Conservation (phyloP, 2,888 invertebrate species). For the Nipponacmea schrenckii region DNA sequence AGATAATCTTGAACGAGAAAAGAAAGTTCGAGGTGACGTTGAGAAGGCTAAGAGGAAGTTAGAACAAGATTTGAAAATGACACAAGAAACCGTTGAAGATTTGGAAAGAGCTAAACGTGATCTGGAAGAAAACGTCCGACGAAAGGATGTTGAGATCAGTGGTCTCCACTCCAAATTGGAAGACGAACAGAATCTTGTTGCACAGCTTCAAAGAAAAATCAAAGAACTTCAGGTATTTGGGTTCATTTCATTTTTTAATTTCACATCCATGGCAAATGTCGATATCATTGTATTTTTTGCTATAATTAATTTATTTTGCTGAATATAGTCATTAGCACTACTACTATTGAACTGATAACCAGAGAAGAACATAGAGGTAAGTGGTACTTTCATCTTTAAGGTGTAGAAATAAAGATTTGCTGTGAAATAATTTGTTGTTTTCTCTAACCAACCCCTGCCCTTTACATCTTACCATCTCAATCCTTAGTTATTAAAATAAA, state of each 20-base stretch:
- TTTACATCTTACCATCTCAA: too few relatives aligned
- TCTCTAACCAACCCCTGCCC: not conserved
- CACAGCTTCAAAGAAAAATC: conserved; percentile 98
- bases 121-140: conserved; percentile 57
- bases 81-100: conserved; percentile 68
- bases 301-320: too few relatives aligned
- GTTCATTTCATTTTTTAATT: not conserved
- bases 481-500: too few relatives aligned
- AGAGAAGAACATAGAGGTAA: conserved; percentile 14
- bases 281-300: too few relatives aligned
- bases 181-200: conserved; percentile 97
- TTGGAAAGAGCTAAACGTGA: conserved; percentile 66
- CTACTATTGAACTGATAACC: too few relatives aligned
- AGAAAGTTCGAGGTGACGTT: conserved; percentile 96
- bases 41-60: conserved; percentile 99
- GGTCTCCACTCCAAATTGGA: conserved; percentile 93
- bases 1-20: conserved; percentile 98
- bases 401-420: conserved; percentile 29
- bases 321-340: too few relatives aligned
- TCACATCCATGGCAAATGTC: not conserved
- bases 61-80: conserved; percentile 95
- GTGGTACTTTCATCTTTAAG: not conserved
- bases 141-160: conserved; percentile 98
- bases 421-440: conserved; percentile 25
- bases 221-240: conserved; percentile 90